Evolutionary conservation across 2,113 vertebrate species (phyloP).

Genomic region (Tupaia tana): DNA sequence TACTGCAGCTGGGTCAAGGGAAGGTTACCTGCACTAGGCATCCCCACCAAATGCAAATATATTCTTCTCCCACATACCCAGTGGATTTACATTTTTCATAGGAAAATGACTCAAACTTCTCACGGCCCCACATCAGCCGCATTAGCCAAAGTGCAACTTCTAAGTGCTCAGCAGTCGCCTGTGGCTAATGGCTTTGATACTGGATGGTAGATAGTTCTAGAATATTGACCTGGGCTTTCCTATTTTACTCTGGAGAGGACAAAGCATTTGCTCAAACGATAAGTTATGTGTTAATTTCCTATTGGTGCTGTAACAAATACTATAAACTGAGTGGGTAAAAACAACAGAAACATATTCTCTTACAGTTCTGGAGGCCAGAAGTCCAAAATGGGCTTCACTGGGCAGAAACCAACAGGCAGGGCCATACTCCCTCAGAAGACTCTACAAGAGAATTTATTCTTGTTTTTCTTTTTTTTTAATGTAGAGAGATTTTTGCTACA

Average conservation of each 20-base stretch:
- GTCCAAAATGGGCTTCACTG: neutral
- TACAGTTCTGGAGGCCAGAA: neutral
- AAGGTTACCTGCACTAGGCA: neutral
- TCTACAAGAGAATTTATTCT: neutral
- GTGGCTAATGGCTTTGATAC: neutral
- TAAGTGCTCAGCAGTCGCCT: neutral
- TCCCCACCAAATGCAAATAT: neutral
- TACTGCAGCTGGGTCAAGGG: neutral
- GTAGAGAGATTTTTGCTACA: too few species aligned
- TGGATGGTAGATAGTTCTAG: neutral
- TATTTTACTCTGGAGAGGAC: neutral
- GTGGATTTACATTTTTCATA: neutral
- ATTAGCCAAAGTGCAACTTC: neutral
- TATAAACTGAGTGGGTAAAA: neutral
- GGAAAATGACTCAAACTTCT: neutral
- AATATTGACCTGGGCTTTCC: neutral
- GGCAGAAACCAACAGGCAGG: neutral
- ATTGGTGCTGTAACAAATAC: neutral
- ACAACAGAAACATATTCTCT: neutral
- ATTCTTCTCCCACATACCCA: neutral
- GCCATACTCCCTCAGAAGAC: neutral
- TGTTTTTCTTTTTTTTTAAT: neutral
- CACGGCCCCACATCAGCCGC: neutral
- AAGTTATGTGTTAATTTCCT: neutral
- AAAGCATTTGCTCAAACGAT: conserved; percentile 7